Evolutionary conservation across 2,113 vertebrate genomes (phyloP), one percentile per base, ranked within the genome.

Genomic region (Alexandromys fortis): DNA sequence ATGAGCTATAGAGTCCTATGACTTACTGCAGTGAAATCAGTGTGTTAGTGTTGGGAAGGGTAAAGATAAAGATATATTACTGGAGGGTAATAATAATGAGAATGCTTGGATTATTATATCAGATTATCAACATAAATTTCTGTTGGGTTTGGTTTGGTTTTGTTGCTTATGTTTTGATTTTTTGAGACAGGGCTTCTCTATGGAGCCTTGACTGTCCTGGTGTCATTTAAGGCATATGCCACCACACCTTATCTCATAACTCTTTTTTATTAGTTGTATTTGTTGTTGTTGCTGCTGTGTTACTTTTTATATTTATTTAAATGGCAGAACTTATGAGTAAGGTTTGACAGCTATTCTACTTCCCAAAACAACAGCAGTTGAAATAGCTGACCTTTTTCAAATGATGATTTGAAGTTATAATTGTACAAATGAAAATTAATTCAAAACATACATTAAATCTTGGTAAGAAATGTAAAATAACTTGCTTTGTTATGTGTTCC

Each of bases 31-130:
- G 30, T 12, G 52, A 86, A 49, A 65, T 35, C 5, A 11, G 21
- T 12, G 0, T 47, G 4, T 0, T 45, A 38, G 7, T 63, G n/a
- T 63, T 55, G 10, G 7, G 12, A 7, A 63, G 3, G 7, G 7
- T 14, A 30, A 26, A 17, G 12, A 7, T 42, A 30, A 3, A 0
- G 35, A n/a, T 78, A 33, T 30, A 2, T 0, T 21, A 0, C 8
- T 35, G 11, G 33, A 8, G 6, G 86, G 1, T 21, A 73, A 38
- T 42, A n/a, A 63, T 82, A 9, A 73, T 72, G 83, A 63, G 13
- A 75, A 76, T 12, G 49, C 0, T 3, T 35, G 61, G 1, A 49
- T 10, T 52, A 14, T 52, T 52, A 14, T 52, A 1, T 85, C 24
- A 72, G 6, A 70, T 63, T n/a, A 58, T 45, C 52, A 73, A 95